Evolutionary conservation across 2,113 vertebrate species (phyloP), one percentile per base, ranked within the genome.

Genomic region (Periophthalmus modestus): DNA sequence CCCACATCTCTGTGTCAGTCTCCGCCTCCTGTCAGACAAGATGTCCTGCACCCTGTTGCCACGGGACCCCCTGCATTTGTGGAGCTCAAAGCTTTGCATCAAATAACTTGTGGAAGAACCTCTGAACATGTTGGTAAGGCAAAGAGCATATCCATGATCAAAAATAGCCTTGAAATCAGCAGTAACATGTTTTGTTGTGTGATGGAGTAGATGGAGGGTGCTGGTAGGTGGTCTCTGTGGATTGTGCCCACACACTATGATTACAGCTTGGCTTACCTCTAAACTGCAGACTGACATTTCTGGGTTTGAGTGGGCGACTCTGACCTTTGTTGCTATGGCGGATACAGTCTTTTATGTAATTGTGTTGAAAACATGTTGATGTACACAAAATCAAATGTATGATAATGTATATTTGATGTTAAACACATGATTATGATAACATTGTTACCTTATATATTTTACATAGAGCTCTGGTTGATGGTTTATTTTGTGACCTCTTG

Each of bases 261-360:
- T 67, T 48, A 67, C 46, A 48, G 39, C 66, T 46, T 48, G n/a
- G 21, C 66, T 67, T 67, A 47, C 66, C 66, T 67, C 66, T 48
- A 67, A 67, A 67, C 66, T 47, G 19, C 46, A 28, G 66, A 24
- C 39, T 67, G 66, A 67, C 66, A 67, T 67, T 67, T 67, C 39
- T 23, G 46, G 5, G 46, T 67, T 39, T 67, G 66, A 67, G 66
- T 47, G 66, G 66, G 66, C 21, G 36, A n/a, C 46, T 48, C 21
- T 67, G 66, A 67, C 66, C 62, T 65, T 65, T 65, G 62, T 19
- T 65, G 34, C 18, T 39, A 18, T 39, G 34, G 62, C 21, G 33
- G 62, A 19, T 36, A 65, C 62, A 39, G 34, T 36, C 34, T 43
- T 65, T 65, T 65, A 65, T 65, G 59, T 62, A 62, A 62, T 62